Evolutionary conservation across 1,140 invertebrate species (phyloP), one percentile per base, ranked within the genome.

Genomic region (Cotesia typhae): DNA sequence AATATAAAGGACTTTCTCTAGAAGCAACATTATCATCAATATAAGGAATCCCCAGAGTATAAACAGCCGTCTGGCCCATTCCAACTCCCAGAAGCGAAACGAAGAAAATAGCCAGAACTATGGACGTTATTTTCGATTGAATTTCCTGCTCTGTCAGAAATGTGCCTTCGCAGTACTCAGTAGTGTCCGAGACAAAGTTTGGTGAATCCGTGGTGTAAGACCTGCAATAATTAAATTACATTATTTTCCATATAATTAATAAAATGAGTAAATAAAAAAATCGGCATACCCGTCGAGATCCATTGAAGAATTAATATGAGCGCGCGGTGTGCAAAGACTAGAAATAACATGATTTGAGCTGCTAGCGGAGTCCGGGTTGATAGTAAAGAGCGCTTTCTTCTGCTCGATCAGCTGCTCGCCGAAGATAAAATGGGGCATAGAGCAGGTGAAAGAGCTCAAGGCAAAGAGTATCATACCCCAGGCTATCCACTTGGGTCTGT

Each of bases 401-500:
- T 90, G 90, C 70, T 89, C 88, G 59, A 93, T 89, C 72, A 94
- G 84, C 80, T 92, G 89, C 72, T 92, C 90, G 57, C 94, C 94
- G 78, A 93, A 95, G 73, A 94, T 89, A 78, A 94, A 92, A 84
- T 95, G 94, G 6, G 94, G 94, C 82, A 94, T 84, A 57, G 96
- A 93, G 82, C 96, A 97, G 70, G 95, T 91, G 75, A 97, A 92
- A 37, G 95, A 93, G 9, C 94, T 95, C 10, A 94, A 88, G 2
- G 95, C 95, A 83, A 98, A 95, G 51, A 98, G 88, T 9, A 96
- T 89, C 92, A 97, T 97, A 73, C 96, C 96, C 88, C 93, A 94
- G 10, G 95, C 96, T 69, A 98, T 98, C 96, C 96, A 98, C 79
- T 94, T 92, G n/a, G 97, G 97, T 74, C 97, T 90, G 86, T 98